Base-by-base conservation (phyloP, 2,888 invertebrate genomes). In the Drosophila neotestacea region DNA sequence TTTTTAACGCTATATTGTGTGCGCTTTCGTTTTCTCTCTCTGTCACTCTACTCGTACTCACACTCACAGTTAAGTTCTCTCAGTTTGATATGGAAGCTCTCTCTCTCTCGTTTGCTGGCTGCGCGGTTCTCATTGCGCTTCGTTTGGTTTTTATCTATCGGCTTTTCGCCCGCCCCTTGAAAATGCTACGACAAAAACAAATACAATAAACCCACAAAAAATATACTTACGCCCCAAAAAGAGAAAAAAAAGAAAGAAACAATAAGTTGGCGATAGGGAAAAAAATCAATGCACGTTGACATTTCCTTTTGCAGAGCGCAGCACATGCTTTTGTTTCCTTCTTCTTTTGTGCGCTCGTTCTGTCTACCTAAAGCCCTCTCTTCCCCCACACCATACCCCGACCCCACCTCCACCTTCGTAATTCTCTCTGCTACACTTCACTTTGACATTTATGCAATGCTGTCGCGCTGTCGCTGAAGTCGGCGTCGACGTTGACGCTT, bases 371-470 rank as follows among this genome's bases (percentile, higher is more conserved):
- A 22, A 47, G 22, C 22, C 22, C 22, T 22, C 22, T 22, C 22
- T 30, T 11, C 13, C 50, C 41, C 38, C 38, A 30, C 13, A 6
- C 30, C 36, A 30, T 9, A 30, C 61, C 11, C 4, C 46, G n/a
- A 27, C 27, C 22, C 22, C 42, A 10, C 32, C 10, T 13, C 6
- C 32, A 6, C 3, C 7, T 9, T 32, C 28, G 55, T 22, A 28
- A 48, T 71, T 27, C 34, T 42, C 39, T 9, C 41, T 48, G 47
- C 56, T 51, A 63, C 64, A 73, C 79, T 77, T 71, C 80, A 77
- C 77, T 80, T 71, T 79, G 77, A 80, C 81, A 80, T 79, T 80
- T 79, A 80, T 79, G 77, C 81, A 79, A 77, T 71, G 77, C 81
- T 80, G 58, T 58, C 50, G 73, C 56, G 73, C 56, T 42, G 52